Percentiles rank a stretch among this genome's conserved stretches.
These are phyloP conservation scores for Holcopasites calliopsidis DNA, from an alignment of 1,140 invertebrate genomes.

Conservation along the genomic window DNA sequence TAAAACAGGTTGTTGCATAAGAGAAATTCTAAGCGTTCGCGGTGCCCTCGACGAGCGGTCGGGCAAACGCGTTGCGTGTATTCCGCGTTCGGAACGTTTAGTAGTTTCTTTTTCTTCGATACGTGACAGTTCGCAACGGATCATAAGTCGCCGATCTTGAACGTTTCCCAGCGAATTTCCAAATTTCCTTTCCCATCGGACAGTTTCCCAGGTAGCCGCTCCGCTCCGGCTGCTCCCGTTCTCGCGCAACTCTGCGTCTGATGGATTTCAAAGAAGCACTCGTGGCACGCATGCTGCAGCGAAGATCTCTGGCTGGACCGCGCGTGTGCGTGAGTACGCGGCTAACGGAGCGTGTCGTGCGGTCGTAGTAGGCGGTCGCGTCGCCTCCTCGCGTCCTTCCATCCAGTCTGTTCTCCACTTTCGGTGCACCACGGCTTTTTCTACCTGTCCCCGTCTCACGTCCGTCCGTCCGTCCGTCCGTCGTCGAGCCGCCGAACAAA, in stretches of 20 bases:
- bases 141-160: neutral
- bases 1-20: constrained; percentile 66
- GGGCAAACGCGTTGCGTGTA: constrained; percentile 30
- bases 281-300: constrained; percentile 35
- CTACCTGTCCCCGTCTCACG: constrained; percentile 58
- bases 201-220: neutral
- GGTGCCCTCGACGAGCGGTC: neutral
- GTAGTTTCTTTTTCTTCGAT: neutral
- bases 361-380: constrained; percentile 62
- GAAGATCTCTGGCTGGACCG: neutral
- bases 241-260: neutral
- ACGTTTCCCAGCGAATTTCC: constrained; percentile 17
- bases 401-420: constrained; percentile 53
- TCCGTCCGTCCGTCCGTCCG: constrained; percentile 33
- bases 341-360: constrained; percentile 60
- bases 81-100: neutral
- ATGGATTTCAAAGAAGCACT: constrained; percentile 49
- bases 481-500: constrained; percentile 56
- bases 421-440: constrained; percentile 54
- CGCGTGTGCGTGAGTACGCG: constrained; percentile 33
- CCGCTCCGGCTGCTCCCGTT: neutral
- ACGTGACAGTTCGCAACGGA: neutral
- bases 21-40: constrained; percentile 52
- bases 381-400: no score
- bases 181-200: constrained; percentile 26